These are phyloP conservation scores for Gastrophysa polygoni DNA, from an alignment of 2,888 invertebrate species.

Conservation along the genomic window DNA sequence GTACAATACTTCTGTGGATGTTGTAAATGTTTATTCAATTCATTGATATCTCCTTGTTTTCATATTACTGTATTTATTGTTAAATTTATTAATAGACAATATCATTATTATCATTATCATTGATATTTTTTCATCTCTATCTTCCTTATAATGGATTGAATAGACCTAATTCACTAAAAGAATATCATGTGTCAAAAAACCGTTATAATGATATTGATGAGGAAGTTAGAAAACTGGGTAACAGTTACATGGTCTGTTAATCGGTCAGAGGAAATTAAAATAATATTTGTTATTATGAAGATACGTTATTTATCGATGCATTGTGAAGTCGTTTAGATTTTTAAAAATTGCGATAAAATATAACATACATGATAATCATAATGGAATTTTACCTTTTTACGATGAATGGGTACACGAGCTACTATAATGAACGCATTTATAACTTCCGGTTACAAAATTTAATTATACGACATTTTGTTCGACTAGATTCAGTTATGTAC, in stretches of 20 bases:
- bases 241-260: constrained; percentile 18
- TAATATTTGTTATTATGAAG: constrained; percentile 10
- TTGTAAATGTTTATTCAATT: too few relatives aligned
- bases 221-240: constrained; percentile 7
- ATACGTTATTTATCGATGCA: constrained; percentile 4
- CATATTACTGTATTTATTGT: too few relatives aligned
- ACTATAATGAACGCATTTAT: constrained; percentile 31
- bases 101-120: too few relatives aligned
- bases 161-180: too few relatives aligned
- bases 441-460: constrained; percentile 40
- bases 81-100: too few relatives aligned
- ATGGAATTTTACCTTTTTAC: neutral
- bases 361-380: neutral
- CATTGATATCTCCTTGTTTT: too few relatives aligned
- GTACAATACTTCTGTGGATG: too few relatives aligned
- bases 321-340: neutral
- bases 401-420: constrained; percentile 9
- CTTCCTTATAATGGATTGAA: neutral
- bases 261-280: neutral
- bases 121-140: too few relatives aligned
- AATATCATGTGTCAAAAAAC: neutral
- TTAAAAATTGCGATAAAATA: neutral
- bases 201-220: constrained; percentile 14
- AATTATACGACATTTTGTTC: constrained; percentile 32
- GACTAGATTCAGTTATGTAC: constrained; percentile 25